These are phyloP conservation scores for Botia almorhae DNA, from an alignment of 2,797 vertebrate genomes.

Conservation along the genomic window DNA sequence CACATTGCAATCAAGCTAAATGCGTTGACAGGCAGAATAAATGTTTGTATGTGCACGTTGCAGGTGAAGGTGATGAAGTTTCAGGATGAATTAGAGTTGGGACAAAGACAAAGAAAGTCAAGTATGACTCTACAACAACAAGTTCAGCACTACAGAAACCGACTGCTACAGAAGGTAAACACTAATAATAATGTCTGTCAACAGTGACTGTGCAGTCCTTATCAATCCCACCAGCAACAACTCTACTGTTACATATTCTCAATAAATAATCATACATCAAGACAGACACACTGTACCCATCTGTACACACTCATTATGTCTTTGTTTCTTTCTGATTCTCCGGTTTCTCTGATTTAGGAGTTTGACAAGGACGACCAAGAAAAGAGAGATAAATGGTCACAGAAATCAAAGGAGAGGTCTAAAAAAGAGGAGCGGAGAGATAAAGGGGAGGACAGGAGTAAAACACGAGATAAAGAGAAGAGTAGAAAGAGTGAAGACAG, in stretches of 20 bases:
- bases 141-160: slow-evolving; percentile 81
- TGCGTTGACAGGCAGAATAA: slow-evolving; percentile 2
- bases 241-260: too few relatives aligned
- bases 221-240: too few relatives aligned
- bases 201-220: too few relatives aligned
- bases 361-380: slow-evolving; percentile 79
- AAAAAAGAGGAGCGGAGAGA: slow-evolving; percentile 77
- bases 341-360: slow-evolving; percentile 68
- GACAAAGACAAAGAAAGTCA: slow-evolving; percentile 76
- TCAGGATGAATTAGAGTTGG: slow-evolving; percentile 83
- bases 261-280: too few relatives aligned
- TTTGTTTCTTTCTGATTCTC: neutral
- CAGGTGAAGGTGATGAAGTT: slow-evolving; percentile 84
- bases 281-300: neutral
- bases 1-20: neutral
- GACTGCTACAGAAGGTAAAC: slow-evolving; percentile 80
- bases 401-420: slow-evolving; percentile 73
- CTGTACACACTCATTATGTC: neutral
- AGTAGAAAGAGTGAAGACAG: slow-evolving; percentile 68
- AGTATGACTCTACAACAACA: slow-evolving; percentile 79
- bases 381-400: slow-evolving; percentile 66
- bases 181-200: too few relatives aligned
- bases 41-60: slow-evolving; percentile 13
- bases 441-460: slow-evolving; percentile 63
- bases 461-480: slow-evolving; percentile 70